These are phyloP conservation scores for Apomyelois bistriatella DNA, from an alignment of 2,888 invertebrate genomes.

Conservation along the genomic window DNA sequence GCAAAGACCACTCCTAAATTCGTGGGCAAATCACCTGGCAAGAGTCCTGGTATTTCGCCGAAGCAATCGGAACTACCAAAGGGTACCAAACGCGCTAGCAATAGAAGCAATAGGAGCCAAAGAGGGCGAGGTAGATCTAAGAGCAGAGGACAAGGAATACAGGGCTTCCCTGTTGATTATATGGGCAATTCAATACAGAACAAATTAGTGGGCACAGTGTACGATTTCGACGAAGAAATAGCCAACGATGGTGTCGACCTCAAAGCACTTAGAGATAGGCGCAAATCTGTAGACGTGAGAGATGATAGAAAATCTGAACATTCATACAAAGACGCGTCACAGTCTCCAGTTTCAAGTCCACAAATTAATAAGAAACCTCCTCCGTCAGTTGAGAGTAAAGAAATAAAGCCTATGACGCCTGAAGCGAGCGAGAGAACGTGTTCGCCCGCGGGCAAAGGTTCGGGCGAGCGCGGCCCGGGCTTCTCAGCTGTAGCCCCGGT, in stretches of 20 bases:
- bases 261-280: slow-evolving; percentile 87
- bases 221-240: slow-evolving; percentile 92
- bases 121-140: slow-evolving; percentile 74
- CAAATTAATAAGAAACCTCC: slow-evolving; percentile 51
- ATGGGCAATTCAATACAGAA: slow-evolving; percentile 86
- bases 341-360: slow-evolving; percentile 79
- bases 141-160: slow-evolving; percentile 53
- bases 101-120: slow-evolving; percentile 64
- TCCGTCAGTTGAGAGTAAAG: slow-evolving; percentile 60
- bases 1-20: slow-evolving; percentile 82
- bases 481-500: slow-evolving; percentile 84
- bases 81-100: slow-evolving; percentile 54
- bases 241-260: slow-evolving; percentile 87
- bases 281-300: slow-evolving; percentile 86
- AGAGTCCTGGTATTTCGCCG: slow-evolving; percentile 84
- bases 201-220: slow-evolving; percentile 92
- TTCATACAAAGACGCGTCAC: slow-evolving; percentile 77
- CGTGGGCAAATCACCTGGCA: slow-evolving; percentile 84
- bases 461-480: slow-evolving; percentile 39
- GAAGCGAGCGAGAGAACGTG: slow-evolving; percentile 37
- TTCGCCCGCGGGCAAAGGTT: slow-evolving; percentile 37
- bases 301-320: slow-evolving; percentile 79
- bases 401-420: slow-evolving; percentile 72
- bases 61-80: slow-evolving; percentile 76
- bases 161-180: slow-evolving; percentile 62